A percentile compares a stretch with the other conserved stretches of the same genome.
phyloP scores from a whole-genome alignment of 2,797 vertebrate species.

The Onychomys leucogaster region DNA sequence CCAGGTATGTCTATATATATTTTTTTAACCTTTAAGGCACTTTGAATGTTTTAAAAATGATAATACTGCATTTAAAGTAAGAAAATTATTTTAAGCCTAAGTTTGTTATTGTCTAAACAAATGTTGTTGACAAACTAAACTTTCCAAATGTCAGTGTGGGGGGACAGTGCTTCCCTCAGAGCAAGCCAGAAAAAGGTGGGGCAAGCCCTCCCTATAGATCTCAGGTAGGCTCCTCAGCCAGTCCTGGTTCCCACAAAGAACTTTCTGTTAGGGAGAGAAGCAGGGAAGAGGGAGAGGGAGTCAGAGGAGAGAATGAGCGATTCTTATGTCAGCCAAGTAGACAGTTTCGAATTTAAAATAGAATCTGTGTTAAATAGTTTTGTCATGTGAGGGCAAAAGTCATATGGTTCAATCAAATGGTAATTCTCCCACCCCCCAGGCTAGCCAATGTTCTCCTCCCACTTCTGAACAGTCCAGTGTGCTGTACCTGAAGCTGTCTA shows the following conservation, averaged over 20 bases:
- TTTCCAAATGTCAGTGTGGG: neutral
- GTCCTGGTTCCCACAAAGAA: neutral
- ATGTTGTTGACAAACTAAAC: neutral
- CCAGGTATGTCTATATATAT: neutral
- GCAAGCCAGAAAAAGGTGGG: neutral
- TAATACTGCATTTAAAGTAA: slow-evolving; percentile 8
- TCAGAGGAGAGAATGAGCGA: neutral
- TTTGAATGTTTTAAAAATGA: slow-evolving; percentile 28
- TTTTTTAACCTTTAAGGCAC: neutral
- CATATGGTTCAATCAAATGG: neutral
- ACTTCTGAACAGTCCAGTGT: neutral
- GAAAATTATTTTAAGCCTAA: neutral
- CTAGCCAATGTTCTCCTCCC: neutral
- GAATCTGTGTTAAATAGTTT: slow-evolving; percentile 35
- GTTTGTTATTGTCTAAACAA: neutral
- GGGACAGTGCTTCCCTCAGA: neutral
- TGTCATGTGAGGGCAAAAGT: neutral
- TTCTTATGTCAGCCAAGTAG: slow-evolving; percentile 17
- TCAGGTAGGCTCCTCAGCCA: neutral
- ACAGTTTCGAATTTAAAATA: slow-evolving; percentile 23
- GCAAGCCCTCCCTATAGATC: neutral
- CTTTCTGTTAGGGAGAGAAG: neutral
- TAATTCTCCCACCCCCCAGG: neutral
- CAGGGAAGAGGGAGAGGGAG: neutral
- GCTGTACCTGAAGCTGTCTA: neutral